Base-by-base conservation (phyloP, 1,140 invertebrate species). In the Colletes latitarsis region DNA sequence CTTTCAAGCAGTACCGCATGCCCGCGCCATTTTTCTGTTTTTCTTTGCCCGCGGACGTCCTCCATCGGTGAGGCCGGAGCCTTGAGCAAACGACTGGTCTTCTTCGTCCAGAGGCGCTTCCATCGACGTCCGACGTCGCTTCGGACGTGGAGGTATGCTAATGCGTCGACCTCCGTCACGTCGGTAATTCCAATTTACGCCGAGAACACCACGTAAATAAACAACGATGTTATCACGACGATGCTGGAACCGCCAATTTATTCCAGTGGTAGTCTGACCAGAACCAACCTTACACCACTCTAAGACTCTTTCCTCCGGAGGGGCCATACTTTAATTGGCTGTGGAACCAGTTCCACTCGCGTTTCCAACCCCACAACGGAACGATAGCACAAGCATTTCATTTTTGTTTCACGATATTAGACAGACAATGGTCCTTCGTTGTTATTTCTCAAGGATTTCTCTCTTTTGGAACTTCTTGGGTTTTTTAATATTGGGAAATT, bases 101-200 rank as follows among this genome's bases (percentile, higher is more conserved):
- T 46, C 43, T 46, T 9, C 43, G 43, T 12, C 41, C 3, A 3
- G 6, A 43, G 2, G 9, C n/a, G 57, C 39, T 14, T 46, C 58
- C 17, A 15, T 3, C 6, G 53, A 4, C 53, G n/a, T 6, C 17
- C 53, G n/a, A 5, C 53, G n/a, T 57, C n/a, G n/a, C 53, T 6
- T 6, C 17, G 15, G n/a, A 5, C 53, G n/a, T 57, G 4, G n/a
- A 6, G 10, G 41, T 17, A 72, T 60, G 57, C 41, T 60, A 72
- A 72, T 60, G 70, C 41, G 6, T 4, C 5, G 10, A 6, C 4
- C 3, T 57, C 15, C 15, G 15, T 17, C 53, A 17, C 53, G 53
- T 8, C 30, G n/a, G 3, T 58, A 71, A 58, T 58, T 71, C 30
- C 41, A 71, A 71, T 71, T 70, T 43, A 43, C 39, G 30, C 53